phyloP scores from a whole-genome alignment of 2,113 vertebrate species.

The Phalacrocorax aristotelis region DNA sequence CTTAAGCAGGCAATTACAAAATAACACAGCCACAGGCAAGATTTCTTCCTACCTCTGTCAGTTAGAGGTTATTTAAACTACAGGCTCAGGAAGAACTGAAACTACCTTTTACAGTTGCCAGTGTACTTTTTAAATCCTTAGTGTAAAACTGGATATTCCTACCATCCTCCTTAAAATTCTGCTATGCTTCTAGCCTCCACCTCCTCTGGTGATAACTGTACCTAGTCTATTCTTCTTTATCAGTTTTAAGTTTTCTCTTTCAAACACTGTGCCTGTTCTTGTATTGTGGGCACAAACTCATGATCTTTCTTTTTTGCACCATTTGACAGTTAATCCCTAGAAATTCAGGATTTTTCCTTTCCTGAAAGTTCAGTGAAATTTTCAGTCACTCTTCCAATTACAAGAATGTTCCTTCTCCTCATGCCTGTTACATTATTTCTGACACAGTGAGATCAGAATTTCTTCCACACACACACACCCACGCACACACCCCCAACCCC shows the following conservation, averaged over 20 bases:
- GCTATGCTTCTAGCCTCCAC: neutral
- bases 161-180: neutral
- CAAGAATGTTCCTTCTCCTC: neutral
- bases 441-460: neutral
- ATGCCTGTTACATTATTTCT: neutral
- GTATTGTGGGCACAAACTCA: neutral
- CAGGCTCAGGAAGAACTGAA: neutral
- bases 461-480: neutral
- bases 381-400: neutral
- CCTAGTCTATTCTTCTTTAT: neutral
- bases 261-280: neutral
- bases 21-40: neutral
- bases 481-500: too few relatives aligned
- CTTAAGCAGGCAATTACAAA: neutral
- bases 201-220: neutral
- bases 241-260: neutral
- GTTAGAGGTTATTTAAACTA: neutral
- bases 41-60: neutral
- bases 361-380: neutral
- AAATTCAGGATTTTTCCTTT: neutral
- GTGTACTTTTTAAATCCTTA: neutral
- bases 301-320: neutral
- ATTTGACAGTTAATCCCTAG: neutral
- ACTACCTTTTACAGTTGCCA: neutral
- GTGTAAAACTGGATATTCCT: neutral